Conservation (phyloP, 2,113 vertebrate genomes). For the Prochilodus magdalenae region DNA sequence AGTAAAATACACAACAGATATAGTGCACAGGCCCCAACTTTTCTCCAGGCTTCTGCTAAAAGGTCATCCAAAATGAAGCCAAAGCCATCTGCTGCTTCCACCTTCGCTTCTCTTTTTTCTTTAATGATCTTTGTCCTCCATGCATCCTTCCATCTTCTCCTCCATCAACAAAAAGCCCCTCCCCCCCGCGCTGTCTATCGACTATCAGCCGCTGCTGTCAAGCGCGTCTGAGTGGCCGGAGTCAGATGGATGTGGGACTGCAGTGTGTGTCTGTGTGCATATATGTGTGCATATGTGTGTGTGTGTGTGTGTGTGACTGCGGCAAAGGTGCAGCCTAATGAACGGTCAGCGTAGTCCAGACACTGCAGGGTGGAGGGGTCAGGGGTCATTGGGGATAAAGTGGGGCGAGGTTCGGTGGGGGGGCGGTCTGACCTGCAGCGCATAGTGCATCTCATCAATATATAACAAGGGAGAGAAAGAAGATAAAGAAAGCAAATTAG, state of each 20-base stretch:
- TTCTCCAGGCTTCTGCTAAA: background rate
- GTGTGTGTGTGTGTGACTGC: conserved; percentile 20
- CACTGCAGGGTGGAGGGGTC: conserved; percentile 5
- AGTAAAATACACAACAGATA: background rate
- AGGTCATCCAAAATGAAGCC: background rate
- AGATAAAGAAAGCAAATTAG: conserved; percentile 2
- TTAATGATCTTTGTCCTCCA: background rate
- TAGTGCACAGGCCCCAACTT: conserved; percentile 17
- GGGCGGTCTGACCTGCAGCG: conserved; percentile 68
- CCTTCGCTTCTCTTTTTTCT: background rate
- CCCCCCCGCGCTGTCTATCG: conserved; percentile 46
- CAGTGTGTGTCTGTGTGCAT: background rate
- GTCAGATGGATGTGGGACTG: conserved; percentile 35
- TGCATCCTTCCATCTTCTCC: conserved; percentile 54
- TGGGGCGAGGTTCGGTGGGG: conserved; percentile 49
- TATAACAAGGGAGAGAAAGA: conserved; percentile 62
- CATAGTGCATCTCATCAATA: conserved; percentile 64
- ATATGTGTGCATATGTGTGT: no score
- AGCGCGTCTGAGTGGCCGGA: conserved; percentile 48
- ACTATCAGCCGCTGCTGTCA: conserved; percentile 51
- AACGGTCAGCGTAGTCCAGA: conserved; percentile 19
- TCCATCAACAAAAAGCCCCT: conserved; percentile 51
- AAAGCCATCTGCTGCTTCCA: background rate
- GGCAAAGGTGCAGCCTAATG: conserved; percentile 28
- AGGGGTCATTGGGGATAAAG: conserved; percentile 7